These are phyloP conservation scores for Cloeon dipterum DNA, from an alignment of 2,888 invertebrate genomes.

Conservation along the genomic window DNA sequence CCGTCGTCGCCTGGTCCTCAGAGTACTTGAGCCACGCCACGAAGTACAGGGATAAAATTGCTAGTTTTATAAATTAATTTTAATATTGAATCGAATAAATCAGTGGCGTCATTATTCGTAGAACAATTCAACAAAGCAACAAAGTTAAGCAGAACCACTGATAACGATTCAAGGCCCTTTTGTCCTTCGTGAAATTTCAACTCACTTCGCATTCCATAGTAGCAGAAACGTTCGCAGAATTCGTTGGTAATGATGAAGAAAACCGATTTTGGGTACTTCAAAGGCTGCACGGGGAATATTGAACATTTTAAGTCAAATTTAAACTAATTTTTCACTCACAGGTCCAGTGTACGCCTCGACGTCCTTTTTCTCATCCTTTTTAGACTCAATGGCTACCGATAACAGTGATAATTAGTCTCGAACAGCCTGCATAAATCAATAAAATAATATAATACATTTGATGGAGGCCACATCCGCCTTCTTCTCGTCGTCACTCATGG, in stretches of 20 bases:
- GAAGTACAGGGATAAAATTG: constrained; percentile 79
- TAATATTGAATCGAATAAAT: not conserved
- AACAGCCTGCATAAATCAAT: too few species aligned
- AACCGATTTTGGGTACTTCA: constrained; percentile 61
- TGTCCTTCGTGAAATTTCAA: not conserved
- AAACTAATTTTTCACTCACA: too few species aligned
- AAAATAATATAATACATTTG: too few species aligned
- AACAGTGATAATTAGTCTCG: too few species aligned
- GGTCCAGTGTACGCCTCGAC: too few species aligned
- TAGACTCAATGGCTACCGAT: too few species aligned
- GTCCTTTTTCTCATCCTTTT: too few species aligned
- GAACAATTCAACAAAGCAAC: not conserved
- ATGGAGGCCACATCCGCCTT: too few species aligned
- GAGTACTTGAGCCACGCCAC: constrained; percentile 47
- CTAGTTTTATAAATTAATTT: constrained; percentile 23
- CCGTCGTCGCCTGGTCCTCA: constrained; percentile 53
- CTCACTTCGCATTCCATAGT: constrained; percentile 90
- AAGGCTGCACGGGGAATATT: constrained; percentile 3
- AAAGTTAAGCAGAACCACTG: not conserved
- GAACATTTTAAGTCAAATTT: too few species aligned
- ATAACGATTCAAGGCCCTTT: too few species aligned
- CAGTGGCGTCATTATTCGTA: too few species aligned
- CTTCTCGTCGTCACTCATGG: too few species aligned
- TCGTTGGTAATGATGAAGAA: constrained; percentile 91
- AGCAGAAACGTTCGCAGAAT: constrained; percentile 93